Evolutionary conservation across 2,113 vertebrate species (phyloP).

Genomic region (Paraplagusia blochii): DNA sequence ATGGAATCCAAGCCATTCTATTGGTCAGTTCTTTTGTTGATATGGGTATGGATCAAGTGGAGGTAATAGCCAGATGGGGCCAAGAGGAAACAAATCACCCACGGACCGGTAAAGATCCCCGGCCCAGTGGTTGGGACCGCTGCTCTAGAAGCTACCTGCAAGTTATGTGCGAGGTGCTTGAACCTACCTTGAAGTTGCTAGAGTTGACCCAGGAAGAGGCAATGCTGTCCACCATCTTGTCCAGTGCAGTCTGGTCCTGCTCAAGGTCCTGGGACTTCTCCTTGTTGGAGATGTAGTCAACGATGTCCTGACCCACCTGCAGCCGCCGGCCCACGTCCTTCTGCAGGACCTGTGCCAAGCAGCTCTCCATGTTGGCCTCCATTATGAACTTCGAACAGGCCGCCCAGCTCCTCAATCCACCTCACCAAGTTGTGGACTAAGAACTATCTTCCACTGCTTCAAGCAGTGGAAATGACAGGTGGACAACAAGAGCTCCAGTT

Average conservation of each 20-base stretch:
- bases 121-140: too few relatives aligned
- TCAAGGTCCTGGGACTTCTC: constrained; percentile 94
- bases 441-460: constrained; percentile 23
- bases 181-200: constrained; percentile 96
- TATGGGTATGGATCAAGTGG: too few relatives aligned
- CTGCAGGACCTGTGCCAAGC: constrained; percentile 90
- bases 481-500: constrained; percentile 56
- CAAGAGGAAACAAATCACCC: too few relatives aligned
- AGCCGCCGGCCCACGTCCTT: constrained; percentile 94
- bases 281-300: constrained; percentile 90
- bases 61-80: too few relatives aligned
- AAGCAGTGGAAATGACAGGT: constrained; percentile 36
- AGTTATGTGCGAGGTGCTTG: too few relatives aligned
- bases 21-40: too few relatives aligned
- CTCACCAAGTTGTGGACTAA: constrained; percentile 7
- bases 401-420: constrained; percentile 33
- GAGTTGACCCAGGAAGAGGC: constrained; percentile 97
- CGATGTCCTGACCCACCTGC: constrained; percentile 94
- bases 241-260: constrained; percentile 92
- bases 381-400: constrained; percentile 62
- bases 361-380: constrained; percentile 94
- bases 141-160: too few relatives aligned
- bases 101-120: too few relatives aligned
- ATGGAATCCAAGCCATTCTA: too few relatives aligned
- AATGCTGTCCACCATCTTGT: constrained; percentile 95